phyloP scores from a whole-genome alignment of 2,797 vertebrate genomes.

The Apogon talboti region DNA sequence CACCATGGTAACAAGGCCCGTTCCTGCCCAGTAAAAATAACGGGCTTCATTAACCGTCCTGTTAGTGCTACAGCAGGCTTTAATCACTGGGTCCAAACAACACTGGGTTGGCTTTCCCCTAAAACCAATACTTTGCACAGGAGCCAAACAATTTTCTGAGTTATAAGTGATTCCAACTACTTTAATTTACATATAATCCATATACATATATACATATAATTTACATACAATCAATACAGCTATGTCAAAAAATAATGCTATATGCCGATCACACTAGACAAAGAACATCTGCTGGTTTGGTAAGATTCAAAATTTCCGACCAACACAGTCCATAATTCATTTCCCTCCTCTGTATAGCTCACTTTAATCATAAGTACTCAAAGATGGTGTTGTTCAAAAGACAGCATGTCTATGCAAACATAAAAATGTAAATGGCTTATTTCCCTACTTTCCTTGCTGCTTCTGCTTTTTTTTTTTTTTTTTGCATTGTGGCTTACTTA shows the following conservation, averaged over 20 bases:
- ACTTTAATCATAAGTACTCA: constrained; percentile 51
- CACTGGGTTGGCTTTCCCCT: constrained; percentile 14
- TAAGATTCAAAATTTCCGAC: constrained; percentile 45
- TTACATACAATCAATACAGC: constrained; percentile 1
- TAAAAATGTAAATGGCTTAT: constrained; percentile 48
- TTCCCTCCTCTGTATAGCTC: constrained; percentile 34
- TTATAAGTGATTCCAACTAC: constrained; percentile 8
- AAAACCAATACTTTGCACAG: constrained; percentile 17
- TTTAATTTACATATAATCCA: constrained; percentile 10
- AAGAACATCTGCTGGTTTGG: constrained; percentile 70
- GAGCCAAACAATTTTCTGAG: constrained; percentile 8
- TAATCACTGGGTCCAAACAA: constrained; percentile 63
- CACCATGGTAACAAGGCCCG: constrained; percentile 57
- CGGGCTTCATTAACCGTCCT: constrained; percentile 69
- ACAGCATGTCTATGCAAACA: constrained; percentile 24
- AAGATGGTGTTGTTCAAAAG: constrained; percentile 35
- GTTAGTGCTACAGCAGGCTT: constrained; percentile 59
- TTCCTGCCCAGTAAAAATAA: constrained; percentile 59
- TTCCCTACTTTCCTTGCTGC: constrained; percentile 12
- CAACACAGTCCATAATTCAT: constrained; percentile 57
- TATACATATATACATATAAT: no score
- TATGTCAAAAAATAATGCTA: background rate
- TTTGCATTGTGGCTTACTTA: constrained; percentile 9
- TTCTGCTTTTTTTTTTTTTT: constrained; percentile 8
- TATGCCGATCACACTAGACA: constrained; percentile 31